Evolutionary conservation across 2,888 invertebrate genomes (phyloP).

Genomic region (Campoplex capitator): DNA sequence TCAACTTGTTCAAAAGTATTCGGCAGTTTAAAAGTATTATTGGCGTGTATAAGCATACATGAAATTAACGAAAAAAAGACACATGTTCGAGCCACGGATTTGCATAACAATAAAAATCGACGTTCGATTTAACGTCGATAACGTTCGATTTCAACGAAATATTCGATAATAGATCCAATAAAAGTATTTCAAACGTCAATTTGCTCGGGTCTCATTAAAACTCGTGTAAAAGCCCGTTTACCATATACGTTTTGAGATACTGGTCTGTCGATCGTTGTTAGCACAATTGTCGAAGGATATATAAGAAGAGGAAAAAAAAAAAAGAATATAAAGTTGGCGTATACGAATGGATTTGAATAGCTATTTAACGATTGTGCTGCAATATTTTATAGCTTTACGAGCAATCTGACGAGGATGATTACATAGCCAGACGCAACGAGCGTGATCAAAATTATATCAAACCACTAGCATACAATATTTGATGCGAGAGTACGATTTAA

Average conservation of each 20-base stretch:
- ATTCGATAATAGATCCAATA: not conserved
- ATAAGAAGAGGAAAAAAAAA: not conserved
- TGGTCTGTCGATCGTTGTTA: not conserved
- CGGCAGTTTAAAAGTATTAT: not conserved
- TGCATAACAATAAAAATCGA: slow-evolving; percentile 3
- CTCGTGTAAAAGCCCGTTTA: not conserved
- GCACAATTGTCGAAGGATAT: slow-evolving; percentile 2
- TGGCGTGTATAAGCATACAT: not conserved
- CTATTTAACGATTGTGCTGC: not conserved
- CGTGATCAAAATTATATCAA: not conserved
- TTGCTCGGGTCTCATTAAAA: not conserved
- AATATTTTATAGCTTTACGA: not conserved
- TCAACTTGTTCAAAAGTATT: not conserved
- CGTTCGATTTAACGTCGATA: not conserved
- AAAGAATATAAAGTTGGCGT: not conserved
- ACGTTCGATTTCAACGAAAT: not conserved
- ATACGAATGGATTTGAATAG: not conserved
- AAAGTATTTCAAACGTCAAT: not conserved
- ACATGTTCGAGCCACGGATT: not conserved
- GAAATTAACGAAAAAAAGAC: not conserved
- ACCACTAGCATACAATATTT: not conserved
- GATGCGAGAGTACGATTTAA: no score
- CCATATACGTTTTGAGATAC: not conserved
- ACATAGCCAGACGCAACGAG: not conserved
- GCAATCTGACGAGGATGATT: not conserved